Conservation (phyloP, 1,140 invertebrate species). For the Zaprionus africanus region DNA sequence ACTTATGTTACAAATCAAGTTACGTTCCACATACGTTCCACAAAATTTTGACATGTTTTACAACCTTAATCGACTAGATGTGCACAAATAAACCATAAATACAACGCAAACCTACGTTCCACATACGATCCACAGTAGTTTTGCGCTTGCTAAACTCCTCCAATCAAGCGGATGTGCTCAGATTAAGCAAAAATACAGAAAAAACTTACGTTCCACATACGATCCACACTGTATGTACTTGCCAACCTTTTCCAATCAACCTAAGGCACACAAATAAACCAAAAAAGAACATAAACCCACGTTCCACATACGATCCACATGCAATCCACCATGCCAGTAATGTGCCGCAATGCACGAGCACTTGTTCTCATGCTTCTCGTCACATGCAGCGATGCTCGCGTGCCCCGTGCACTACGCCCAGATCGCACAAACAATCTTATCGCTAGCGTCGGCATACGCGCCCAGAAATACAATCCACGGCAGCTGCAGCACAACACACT, state of each 20-base stretch:
- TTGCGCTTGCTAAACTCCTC: neutral
- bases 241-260: no score
- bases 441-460: constrained; percentile 51
- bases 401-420: constrained; percentile 32
- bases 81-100: neutral
- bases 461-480: constrained; percentile 32
- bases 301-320: constrained; percentile 2
- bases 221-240: no score
- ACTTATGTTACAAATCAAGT: neutral
- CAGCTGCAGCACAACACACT: constrained; percentile 32
- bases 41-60: neutral
- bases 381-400: neutral
- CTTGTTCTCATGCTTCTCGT: neutral
- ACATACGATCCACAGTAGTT: neutral
- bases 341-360: neutral
- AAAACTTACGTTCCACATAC: no score
- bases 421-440: constrained; percentile 62
- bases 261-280: no score
- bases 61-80: neutral
- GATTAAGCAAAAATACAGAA: neutral
- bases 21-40: neutral
- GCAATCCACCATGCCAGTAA: constrained; percentile 19
- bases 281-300: no score
- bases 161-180: neutral
- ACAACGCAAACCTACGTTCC: neutral